phyloP scores from a whole-genome alignment of 2,888 invertebrate genomes.

The Ormyrus nitidulus region DNA sequence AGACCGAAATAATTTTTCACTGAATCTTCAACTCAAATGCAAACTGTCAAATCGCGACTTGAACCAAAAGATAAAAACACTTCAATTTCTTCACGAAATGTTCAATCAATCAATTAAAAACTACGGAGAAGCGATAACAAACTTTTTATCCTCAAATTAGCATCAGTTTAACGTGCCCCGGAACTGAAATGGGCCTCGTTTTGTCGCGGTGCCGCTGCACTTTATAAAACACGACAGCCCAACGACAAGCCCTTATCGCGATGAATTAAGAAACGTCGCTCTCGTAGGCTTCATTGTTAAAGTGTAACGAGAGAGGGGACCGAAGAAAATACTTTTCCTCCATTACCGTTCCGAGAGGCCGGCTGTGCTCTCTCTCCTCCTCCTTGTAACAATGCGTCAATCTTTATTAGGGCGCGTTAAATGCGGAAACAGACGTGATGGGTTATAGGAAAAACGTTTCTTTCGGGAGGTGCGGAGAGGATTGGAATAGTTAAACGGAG shows the following conservation, averaged over 20 bases:
- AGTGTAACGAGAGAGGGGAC: neutral
- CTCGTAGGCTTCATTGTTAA: neutral
- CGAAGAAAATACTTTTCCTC: slow-evolving; percentile 11
- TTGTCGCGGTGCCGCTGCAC: neutral
- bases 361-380: neutral
- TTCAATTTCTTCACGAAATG: no score
- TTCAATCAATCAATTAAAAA: no score
- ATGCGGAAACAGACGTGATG: neutral
- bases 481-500: no score
- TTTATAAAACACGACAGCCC: slow-evolving; percentile 36
- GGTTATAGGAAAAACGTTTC: no score
- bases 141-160: no score
- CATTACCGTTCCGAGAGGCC: neutral
- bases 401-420: slow-evolving; percentile 41
- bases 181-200: slow-evolving; percentile 10
- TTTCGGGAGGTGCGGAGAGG: no score
- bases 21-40: no score
- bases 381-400: slow-evolving; percentile 31
- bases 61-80: no score
- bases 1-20: no score
- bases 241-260: slow-evolving; percentile 34
- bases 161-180: no score
- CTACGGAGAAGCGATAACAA: no score
- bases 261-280: slow-evolving; percentile 32
- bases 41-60: no score